A percentile compares a stretch with the other conserved stretches of the same genome.
Conservation (phyloP, 2,797 vertebrate genomes). For the Rhabdomys pumilio region DNA sequence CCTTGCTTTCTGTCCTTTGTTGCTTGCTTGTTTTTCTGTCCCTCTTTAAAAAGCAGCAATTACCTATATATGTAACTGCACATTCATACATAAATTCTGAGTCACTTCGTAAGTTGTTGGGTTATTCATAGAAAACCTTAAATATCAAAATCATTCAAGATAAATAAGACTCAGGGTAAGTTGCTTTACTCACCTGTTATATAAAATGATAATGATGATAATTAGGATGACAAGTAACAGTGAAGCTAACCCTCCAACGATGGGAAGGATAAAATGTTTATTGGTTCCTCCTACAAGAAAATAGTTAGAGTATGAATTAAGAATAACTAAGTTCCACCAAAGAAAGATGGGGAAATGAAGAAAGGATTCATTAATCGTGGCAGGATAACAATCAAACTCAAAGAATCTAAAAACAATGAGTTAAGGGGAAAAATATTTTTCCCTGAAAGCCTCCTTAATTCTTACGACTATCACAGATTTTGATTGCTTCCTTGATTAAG, state of each 20-base stretch:
- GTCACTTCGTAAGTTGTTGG: not conserved
- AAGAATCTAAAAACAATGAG: not conserved
- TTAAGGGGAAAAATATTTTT: not conserved
- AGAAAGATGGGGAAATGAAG: not conserved
- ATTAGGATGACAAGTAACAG: slow-evolving; percentile 59
- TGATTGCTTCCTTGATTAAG: not conserved
- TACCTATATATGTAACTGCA: not conserved
- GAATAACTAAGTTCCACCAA: slow-evolving; percentile 25
- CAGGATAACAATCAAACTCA: not conserved
- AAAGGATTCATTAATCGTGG: not conserved
- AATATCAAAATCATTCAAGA: not conserved
- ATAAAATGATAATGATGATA: not conserved
- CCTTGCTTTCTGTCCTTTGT: not conserved
- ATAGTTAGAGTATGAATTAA: slow-evolving; percentile 55
- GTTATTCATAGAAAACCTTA: not conserved
- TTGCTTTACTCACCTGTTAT: slow-evolving; percentile 75
- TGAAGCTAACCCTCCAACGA: slow-evolving; percentile 69
- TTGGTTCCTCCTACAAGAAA: slow-evolving; percentile 77
- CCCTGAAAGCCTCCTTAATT: not conserved
- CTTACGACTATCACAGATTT: not conserved
- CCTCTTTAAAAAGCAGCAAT: not conserved
- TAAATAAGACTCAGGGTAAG: not conserved
- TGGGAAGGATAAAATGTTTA: not conserved
- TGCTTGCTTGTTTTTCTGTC: not conserved
- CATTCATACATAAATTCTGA: not conserved